Conservation (phyloP, 2,113 vertebrate genomes). For the Pseudopodoces humilis region DNA sequence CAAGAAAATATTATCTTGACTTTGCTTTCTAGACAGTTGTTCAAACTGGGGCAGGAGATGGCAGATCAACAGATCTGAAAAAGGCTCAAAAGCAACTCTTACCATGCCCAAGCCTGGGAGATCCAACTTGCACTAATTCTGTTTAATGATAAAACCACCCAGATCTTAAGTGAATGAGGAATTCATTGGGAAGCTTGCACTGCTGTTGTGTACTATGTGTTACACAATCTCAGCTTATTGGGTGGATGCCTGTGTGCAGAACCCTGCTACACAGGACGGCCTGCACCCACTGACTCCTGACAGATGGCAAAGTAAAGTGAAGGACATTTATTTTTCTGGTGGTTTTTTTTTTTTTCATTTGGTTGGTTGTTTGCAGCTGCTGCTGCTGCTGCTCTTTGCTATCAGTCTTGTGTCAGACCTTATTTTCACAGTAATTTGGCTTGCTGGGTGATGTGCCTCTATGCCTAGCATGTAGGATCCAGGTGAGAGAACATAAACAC, state of each 20-base stretch:
- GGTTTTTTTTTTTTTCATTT: neutral
- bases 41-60: neutral
- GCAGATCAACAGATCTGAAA: neutral
- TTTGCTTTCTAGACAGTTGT: neutral
- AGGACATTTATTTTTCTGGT: neutral
- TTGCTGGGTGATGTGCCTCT: neutral
- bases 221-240: neutral
- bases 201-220: fast-evolving
- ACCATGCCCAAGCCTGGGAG: neutral
- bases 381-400: neutral
- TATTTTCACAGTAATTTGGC: neutral
- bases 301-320: neutral
- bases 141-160: neutral
- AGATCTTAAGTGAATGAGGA: neutral
- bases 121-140: neutral
- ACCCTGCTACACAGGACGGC: neutral
- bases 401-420: neutral
- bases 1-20: neutral
- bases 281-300: neutral
- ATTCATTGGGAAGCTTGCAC: neutral
- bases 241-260: neutral
- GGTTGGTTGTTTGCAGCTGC: neutral
- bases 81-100: neutral
- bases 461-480: neutral
- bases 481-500: neutral